A percentile compares a stretch with the other conserved stretches of the same genome.
phyloP scores from a whole-genome alignment of 2,797 vertebrate species.

The Chaetophractus vellerosus region DNA sequence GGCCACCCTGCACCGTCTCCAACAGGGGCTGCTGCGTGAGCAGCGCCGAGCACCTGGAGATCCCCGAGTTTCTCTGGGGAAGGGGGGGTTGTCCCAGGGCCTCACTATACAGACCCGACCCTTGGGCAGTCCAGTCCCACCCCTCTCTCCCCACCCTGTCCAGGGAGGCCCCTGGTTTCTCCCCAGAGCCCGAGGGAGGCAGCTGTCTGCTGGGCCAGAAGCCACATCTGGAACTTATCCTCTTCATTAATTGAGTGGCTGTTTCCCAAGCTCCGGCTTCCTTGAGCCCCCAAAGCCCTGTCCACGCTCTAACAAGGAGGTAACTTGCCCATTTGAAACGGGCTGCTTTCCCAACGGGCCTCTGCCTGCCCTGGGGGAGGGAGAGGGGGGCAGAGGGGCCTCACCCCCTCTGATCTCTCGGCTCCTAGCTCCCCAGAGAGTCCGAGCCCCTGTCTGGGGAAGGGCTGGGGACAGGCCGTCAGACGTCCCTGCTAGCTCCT shows the following conservation, averaged over 20 bases:
- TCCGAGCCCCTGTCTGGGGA: neutral
- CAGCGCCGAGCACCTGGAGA: fast-evolving
- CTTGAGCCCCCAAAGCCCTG: constrained; percentile 88
- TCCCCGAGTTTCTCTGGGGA: neutral
- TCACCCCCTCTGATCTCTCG: too few relatives aligned
- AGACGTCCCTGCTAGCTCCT: neutral
- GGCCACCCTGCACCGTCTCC: fast-evolving
- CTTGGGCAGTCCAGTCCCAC: neutral
- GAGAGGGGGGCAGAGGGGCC: neutral
- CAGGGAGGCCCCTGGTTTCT: neutral
- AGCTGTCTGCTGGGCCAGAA: constrained; percentile 71
- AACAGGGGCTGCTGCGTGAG: neutral
- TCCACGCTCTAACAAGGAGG: constrained; percentile 90
- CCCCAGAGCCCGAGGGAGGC: neutral
- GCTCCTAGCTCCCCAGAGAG: neutral
- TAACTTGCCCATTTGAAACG: constrained; percentile 92
- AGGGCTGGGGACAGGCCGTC: neutral
- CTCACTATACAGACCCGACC: neutral
- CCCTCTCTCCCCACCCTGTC: fast-evolving
- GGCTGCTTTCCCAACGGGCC: constrained; percentile 86
- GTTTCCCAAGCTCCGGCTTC: constrained; percentile 88
- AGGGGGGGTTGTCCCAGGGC: neutral
- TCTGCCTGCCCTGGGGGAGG: constrained; percentile 67
- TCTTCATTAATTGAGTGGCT: constrained; percentile 88
- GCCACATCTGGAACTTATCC: constrained; percentile 85